Conservation (phyloP, 1,140 invertebrate species). For the Coelopa frigida region DNA sequence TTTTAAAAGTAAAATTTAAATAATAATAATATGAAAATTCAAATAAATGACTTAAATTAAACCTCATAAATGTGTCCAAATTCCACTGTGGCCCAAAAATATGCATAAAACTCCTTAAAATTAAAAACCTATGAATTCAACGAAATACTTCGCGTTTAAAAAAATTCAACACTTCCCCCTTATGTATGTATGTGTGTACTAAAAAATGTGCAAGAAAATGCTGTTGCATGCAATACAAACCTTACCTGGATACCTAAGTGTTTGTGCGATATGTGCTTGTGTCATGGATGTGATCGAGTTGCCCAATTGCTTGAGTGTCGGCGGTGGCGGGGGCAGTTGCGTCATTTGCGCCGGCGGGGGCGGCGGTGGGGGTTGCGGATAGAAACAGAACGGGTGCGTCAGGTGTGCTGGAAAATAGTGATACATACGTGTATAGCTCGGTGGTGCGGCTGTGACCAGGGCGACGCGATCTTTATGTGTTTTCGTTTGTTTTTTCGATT, state of each 20-base stretch:
- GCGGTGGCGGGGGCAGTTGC: slow-evolving; percentile 36
- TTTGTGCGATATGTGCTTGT: slow-evolving; percentile 43
- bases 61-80: too few relatives aligned
- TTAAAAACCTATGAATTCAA: too few relatives aligned
- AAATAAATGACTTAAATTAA: slow-evolving; percentile 1
- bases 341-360: slow-evolving; percentile 25
- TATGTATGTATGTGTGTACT: too few relatives aligned
- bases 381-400: slow-evolving; percentile 46
- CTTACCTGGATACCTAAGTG: slow-evolving; percentile 43
- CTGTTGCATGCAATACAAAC: too few relatives aligned
- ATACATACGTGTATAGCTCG: slow-evolving; percentile 50
- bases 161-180: too few relatives aligned
- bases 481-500: neutral
- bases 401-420: slow-evolving; percentile 48
- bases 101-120: too few relatives aligned
- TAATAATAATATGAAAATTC: neutral
- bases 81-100: too few relatives aligned
- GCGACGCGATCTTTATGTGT: slow-evolving; percentile 42
- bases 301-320: slow-evolving; percentile 43
- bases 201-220: too few relatives aligned
- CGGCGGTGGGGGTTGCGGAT: slow-evolving; percentile 43
- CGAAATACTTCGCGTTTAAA: too few relatives aligned
- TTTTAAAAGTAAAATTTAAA: neutral
- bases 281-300: slow-evolving; percentile 42
- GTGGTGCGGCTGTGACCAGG: slow-evolving; percentile 47